Percentiles rank a stretch among this genome's conserved stretches.
Conservation (phyloP, 1,140 invertebrate species). For the Euglossa dilemma region DNA sequence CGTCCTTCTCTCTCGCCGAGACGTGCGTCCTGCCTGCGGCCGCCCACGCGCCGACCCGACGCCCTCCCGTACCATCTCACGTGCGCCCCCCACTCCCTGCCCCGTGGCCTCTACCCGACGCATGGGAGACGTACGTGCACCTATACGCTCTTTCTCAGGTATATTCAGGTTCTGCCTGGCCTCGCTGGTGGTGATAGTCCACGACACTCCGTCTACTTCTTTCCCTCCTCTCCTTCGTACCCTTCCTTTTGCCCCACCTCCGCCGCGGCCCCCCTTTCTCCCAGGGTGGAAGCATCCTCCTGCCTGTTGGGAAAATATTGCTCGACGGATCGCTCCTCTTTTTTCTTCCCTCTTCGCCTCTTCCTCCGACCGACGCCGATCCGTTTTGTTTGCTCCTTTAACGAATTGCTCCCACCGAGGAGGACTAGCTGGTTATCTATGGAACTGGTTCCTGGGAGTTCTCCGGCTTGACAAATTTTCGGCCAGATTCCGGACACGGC, state of each 20-base stretch:
- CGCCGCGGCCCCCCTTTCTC: neutral
- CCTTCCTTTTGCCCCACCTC: neutral
- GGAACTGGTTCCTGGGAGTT: neutral
- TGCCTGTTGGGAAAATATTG: conserved; percentile 15
- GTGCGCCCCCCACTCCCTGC: conserved; percentile 67
- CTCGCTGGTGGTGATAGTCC: conserved; percentile 17
- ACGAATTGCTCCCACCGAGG: neutral
- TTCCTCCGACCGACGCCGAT: neutral
- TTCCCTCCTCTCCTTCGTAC: too few relatives aligned
- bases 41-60: conserved; percentile 82
- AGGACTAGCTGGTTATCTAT: conserved; percentile 2
- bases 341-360: too few relatives aligned
- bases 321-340: conserved; percentile 1
- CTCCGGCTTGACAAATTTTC: conserved; percentile 9
- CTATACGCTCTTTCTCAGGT: conserved; percentile 37
- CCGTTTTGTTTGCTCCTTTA: conserved; percentile 13
- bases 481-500: too few relatives aligned
- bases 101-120: conserved; percentile 34
- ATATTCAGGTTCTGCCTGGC: conserved; percentile 26
- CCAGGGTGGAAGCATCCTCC: conserved; percentile 18
- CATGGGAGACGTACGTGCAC: conserved; percentile 57
- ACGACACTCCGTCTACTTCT: neutral
- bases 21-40: conserved; percentile 82
- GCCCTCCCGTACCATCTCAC: conserved; percentile 74
- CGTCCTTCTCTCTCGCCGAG: conserved; percentile 63